Percentiles rank a stretch among this genome's conserved stretches.
These are phyloP conservation scores for Apomyelois bistriatella DNA, from an alignment of 2,888 invertebrate genomes.

Conservation along the genomic window DNA sequence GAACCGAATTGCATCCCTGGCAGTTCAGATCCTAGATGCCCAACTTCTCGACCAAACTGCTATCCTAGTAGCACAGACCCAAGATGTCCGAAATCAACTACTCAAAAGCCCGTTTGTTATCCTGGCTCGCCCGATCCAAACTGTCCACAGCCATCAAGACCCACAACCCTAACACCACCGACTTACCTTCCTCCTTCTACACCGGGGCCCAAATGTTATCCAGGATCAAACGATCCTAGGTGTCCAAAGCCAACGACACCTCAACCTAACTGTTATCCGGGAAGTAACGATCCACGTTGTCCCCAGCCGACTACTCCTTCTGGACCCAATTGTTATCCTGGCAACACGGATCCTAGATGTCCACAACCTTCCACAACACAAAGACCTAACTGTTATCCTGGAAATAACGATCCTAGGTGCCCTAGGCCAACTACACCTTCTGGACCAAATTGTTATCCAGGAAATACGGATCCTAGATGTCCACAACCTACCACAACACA, in stretches of 20 bases:
- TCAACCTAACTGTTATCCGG: slow-evolving; percentile 48
- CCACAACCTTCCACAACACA: slow-evolving; percentile 28
- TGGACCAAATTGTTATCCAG: slow-evolving; percentile 35
- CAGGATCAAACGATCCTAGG: slow-evolving; percentile 46
- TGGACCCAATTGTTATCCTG: slow-evolving; percentile 20
- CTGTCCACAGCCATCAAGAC: slow-evolving; percentile 35
- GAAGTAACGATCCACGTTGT: slow-evolving; percentile 25
- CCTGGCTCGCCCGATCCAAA: slow-evolving; percentile 16
- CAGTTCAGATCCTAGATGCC: slow-evolving; percentile 23
- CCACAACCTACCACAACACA: slow-evolving; percentile 27
- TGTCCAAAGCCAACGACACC: slow-evolving; percentile 40
- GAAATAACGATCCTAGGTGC: slow-evolving; percentile 33
- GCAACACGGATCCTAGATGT: slow-evolving; percentile 37
- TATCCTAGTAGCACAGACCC: slow-evolving; percentile 37
- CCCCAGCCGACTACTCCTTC: slow-evolving; percentile 24
- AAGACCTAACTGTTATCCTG: slow-evolving; percentile 32
- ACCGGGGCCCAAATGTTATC: slow-evolving; percentile 46
- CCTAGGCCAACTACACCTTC: slow-evolving; percentile 28
- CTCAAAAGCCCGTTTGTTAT: slow-evolving; percentile 22
- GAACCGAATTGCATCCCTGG: slow-evolving; percentile 39
- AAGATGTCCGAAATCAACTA: slow-evolving; percentile 25
- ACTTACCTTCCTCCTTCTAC: slow-evolving; percentile 33
- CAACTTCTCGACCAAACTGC: slow-evolving; percentile 29
- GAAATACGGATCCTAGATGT: slow-evolving; percentile 33
- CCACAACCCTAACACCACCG: slow-evolving; percentile 28